Evolutionary conservation across 2,797 vertebrate genomes (phyloP), one percentile per base, ranked within the genome.

Genomic region (Phrynocephalus vlangalii): DNA sequence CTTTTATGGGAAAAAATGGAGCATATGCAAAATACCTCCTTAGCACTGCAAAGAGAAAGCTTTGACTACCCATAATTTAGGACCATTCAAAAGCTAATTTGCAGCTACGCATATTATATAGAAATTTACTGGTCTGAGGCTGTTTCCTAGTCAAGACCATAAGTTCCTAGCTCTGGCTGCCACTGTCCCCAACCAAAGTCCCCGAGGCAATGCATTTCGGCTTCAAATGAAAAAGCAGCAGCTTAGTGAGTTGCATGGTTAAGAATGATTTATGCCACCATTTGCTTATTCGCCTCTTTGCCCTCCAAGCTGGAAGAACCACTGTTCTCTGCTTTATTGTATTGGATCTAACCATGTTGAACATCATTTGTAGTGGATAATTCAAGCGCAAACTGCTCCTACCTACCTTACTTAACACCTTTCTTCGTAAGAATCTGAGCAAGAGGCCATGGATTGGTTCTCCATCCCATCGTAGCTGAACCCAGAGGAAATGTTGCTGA

Each of bases 401-500:
- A 99, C 93, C 95, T 94, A 99, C 99, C 98, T 98, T 97, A 79
- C 96, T 97, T 60, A 98, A 95, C 79, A 98, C 96, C 94, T 98
- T 98, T 92, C 97, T 97, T 90, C 97, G 96, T 26, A 99, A 94
- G 95, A 98, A 97, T 83, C 98, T 97, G 87, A 96, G 97, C 92
- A 99, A 98, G 92, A 99, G 96, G 89, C 98, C 97, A 30, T 94
- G 96, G 96, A 98, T 97, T 5, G 98, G 98, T 90, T 99, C 98
- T 9, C 97, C 96, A 85, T 99, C 98, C 98, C 98, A 99, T 82
- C 98, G 96, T 60, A 99, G 97, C 8, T 98, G 98, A 70, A 99
- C 98, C 99, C 98, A 99, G 89, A 98, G 98, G 96, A 99, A 99
- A 91, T 99, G 98, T 92, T 99, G 98, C 95, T 99, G 98, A 79